Base-by-base conservation (phyloP, 2,113 vertebrate species). In the Urocynchramus pylzowi region DNA sequence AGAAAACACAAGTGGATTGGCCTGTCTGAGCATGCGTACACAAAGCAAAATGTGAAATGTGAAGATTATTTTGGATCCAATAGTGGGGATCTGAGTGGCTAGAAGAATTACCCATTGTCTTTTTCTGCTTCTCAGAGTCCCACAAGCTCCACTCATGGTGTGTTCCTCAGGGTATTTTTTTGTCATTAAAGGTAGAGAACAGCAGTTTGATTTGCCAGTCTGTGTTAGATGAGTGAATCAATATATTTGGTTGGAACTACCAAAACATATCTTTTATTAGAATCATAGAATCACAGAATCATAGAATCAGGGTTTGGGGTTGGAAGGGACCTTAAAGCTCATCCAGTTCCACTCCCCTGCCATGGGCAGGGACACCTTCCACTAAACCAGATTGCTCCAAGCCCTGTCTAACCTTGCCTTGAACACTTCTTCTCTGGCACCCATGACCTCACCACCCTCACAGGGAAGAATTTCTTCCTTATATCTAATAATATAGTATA, bases 311-410 rank as follows among this genome's bases (percentile, higher is more conserved):
- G 39, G 22, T 15, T 65, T 33, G 49, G 18, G 12, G 4, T 50
- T 50, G 44, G 76, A 44, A 33, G 12, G 10, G 12, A 33, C 27
- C 7, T 57, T 7, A 50, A 50, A 65, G 9, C 10, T 52, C 52
- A 57, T 65, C 44, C 19, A 50, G 16, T 65, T 37, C 37, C 33
- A 27, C 13, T 27, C 16, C 28, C 35, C 27, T 65, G 59, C 26
- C 44, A 57, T 31, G 31, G 26, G 8, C 22, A 57, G 31, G 0
- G 50, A 19, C 50, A 73, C 11, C 2, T 73, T 23, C 42, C 35
- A 19, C 31, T 6, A 8, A 0, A 0, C 22, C 50, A 37, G 27
- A 5, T 1, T 44, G 22, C 27, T 56, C 57, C 74, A 53, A 57
- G 60, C 20, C 35, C 33, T 5, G 3, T 68, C 1, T 22, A 37